Conservation (phyloP, 1,140 invertebrate species). For the Ridgeia piscesae region DNA sequence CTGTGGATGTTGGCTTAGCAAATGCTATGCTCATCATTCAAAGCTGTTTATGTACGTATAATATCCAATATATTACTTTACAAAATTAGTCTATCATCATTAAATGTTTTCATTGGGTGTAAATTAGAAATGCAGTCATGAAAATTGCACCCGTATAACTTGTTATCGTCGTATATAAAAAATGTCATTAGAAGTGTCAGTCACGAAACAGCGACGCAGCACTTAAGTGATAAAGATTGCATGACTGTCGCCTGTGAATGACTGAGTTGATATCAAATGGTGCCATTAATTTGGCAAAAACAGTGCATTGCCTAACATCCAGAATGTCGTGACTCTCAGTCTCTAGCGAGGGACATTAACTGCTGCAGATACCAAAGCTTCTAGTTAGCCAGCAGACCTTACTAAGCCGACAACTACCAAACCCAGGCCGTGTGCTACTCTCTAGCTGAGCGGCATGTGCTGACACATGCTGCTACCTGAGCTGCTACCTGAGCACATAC, state of each 20-base stretch:
- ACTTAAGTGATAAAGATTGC: not conserved
- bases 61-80: not conserved
- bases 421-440: not conserved
- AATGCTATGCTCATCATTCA: not conserved
- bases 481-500: slow-evolving; percentile 1
- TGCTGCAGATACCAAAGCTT: not conserved
- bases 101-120: not conserved
- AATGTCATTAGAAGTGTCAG: not conserved
- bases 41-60: not conserved
- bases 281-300: not conserved
- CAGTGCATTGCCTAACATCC: not conserved
- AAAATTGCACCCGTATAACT: not conserved
- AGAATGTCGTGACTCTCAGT: not conserved
- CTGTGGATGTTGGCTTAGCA: not conserved
- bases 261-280: not conserved
- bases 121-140: not conserved
- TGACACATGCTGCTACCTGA: not conserved
- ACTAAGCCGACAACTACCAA: not conserved
- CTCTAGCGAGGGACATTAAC: not conserved
- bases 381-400: not conserved
- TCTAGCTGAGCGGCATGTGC: not conserved
- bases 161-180: not conserved
- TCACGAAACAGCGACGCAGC: not conserved
- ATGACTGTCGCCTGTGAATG: not conserved
- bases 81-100: not conserved